These are phyloP conservation scores for Montipora sp. DNA, from an alignment of 64 coral and sea anemone genomes.

Conservation along the genomic window DNA sequence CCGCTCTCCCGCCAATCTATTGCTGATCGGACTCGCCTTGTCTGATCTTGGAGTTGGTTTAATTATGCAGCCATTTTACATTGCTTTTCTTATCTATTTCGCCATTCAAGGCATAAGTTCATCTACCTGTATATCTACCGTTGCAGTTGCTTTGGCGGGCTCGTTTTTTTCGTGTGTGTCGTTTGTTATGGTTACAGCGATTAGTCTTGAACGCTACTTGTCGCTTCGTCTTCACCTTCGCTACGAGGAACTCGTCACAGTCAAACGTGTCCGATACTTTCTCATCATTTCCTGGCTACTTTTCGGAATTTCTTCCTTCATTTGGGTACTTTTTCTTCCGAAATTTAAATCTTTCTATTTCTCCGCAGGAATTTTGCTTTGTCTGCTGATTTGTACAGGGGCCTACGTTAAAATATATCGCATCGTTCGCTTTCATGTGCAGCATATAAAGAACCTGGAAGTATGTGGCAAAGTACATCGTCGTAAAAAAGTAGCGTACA, in stretches of 20 bases:
- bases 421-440: conserved; percentile 34
- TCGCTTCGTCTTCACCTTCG: conserved; percentile 56
- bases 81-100: background rate
- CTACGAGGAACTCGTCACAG: conserved; percentile 41
- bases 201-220: conserved; percentile 59
- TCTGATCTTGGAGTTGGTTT: conserved; percentile 55
- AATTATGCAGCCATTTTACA: conserved; percentile 39
- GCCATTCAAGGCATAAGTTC: background rate
- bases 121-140: background rate
- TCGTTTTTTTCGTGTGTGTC: conserved; percentile 35
- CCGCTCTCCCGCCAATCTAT: conserved; percentile 8
- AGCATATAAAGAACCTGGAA: conserved; percentile 30
- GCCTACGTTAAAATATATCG: conserved; percentile 57
- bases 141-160: background rate
- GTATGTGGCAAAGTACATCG: background rate
- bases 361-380: conserved; percentile 1
- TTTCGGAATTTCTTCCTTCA: conserved; percentile 13
- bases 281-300: conserved; percentile 49
- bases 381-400: conserved; percentile 40
- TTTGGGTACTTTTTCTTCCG: conserved; percentile 28
- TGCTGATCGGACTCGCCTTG: conserved; percentile 42
- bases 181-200: conserved; percentile 50
- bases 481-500: conserved; percentile 9
- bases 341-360: background rate
- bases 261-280: conserved; percentile 14